Percentiles rank a stretch among this genome's conserved stretches.
phyloP scores from a whole-genome alignment of 1,140 invertebrate genomes.

The Drosophila sp. region DNA sequence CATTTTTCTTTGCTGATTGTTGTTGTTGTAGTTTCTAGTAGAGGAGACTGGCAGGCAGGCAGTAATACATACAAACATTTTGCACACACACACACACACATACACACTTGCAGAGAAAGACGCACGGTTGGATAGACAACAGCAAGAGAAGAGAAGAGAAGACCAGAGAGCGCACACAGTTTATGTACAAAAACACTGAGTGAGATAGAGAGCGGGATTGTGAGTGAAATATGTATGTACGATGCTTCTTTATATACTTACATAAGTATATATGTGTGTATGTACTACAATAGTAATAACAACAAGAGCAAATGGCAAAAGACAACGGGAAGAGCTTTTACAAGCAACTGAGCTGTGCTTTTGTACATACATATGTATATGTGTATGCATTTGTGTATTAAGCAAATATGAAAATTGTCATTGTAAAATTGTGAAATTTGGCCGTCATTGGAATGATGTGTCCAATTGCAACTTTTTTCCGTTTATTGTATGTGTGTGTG shows the following conservation, averaged over 20 bases:
- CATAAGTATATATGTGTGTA: conserved; percentile 8
- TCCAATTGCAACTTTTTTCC: conserved; percentile 21
- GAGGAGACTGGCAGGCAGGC: conserved; percentile 13
- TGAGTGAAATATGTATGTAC: conserved; percentile 54
- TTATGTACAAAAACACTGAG: conserved; percentile 69
- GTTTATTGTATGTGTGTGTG: not conserved
- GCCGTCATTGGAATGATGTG: conserved; percentile 20
- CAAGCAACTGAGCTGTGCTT: conserved; percentile 47
- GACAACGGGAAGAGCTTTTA: conserved; percentile 50
- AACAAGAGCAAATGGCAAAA: conserved; percentile 47
- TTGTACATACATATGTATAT: conserved; percentile 5
- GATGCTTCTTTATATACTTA: conserved; percentile 23
- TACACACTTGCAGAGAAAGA: conserved; percentile 32
- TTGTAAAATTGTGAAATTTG: conserved; percentile 49
- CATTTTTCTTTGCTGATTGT: conserved; percentile 47
- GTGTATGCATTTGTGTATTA: conserved; percentile 12
- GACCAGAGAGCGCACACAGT: conserved; percentile 49
- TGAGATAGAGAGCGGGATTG: conserved; percentile 42
- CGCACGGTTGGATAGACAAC: conserved; percentile 78
- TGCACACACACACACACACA: conserved; percentile 28
- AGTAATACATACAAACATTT: conserved; percentile 14
- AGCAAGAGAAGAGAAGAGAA: conserved; percentile 36
- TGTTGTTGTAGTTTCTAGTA: not conserved
- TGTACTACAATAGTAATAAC: conserved; percentile 46
- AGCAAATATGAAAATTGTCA: conserved; percentile 49